phyloP scores from a whole-genome alignment of 2,797 vertebrate species.

The Emydoidea blandingii region DNA sequence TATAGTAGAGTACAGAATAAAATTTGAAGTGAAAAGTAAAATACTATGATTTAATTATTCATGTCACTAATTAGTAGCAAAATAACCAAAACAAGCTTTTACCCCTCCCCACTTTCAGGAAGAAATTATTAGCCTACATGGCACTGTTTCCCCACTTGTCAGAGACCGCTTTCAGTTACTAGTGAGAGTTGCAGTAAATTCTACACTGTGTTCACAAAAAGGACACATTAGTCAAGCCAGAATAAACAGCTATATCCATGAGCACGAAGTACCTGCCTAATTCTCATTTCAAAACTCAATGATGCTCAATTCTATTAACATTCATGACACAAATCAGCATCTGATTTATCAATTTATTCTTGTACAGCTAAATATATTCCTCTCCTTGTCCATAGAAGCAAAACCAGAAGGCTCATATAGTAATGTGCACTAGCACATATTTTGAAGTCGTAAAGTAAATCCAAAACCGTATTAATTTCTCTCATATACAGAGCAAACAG shows the following conservation, averaged over 20 bases:
- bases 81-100: slow-evolving; percentile 30
- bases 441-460: background rate
- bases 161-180: background rate
- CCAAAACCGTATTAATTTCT: background rate
- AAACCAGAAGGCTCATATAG: background rate
- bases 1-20: background rate
- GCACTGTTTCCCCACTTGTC: background rate
- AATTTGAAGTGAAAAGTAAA: background rate
- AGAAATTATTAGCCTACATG: background rate
- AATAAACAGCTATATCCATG: background rate
- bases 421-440: background rate
- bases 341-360: background rate
- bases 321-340: background rate
- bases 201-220: background rate
- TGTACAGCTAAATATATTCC: background rate
- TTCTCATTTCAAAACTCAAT: background rate
- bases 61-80: background rate
- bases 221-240: background rate
- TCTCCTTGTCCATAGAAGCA: background rate
- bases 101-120: background rate
- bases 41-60: background rate
- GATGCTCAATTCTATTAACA: background rate
- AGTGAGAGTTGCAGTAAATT: background rate
- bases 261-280: background rate
- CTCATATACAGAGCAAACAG: background rate